phyloP scores from a whole-genome alignment of 2,888 invertebrate species.

The Protodeltote pygarga region DNA sequence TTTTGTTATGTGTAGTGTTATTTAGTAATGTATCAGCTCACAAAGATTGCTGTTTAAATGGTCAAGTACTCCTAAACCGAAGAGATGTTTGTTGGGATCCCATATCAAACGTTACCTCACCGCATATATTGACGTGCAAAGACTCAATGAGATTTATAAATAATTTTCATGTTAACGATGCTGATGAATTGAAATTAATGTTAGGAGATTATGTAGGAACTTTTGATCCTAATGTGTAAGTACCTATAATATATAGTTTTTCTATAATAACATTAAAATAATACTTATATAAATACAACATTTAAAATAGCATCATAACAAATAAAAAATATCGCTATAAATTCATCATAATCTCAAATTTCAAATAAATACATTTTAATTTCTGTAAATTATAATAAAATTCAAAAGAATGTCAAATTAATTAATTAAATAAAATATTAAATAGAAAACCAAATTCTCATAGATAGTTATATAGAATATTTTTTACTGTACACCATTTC shows the following conservation, averaged over 20 bases:
- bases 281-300: not conserved
- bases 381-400: too few species aligned
- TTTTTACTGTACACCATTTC: too few species aligned
- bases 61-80: slow-evolving; percentile 36
- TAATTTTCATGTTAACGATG: slow-evolving; percentile 24
- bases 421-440: too few species aligned
- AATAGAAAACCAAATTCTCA: too few species aligned
- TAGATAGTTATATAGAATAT: too few species aligned
- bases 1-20: not conserved
- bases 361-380: too few species aligned
- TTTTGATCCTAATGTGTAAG: slow-evolving; percentile 49
- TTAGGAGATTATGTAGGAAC: slow-evolving; percentile 23
- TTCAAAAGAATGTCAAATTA: too few species aligned
- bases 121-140: slow-evolving; percentile 45
- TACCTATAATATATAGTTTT: slow-evolving; percentile 3
- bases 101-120: slow-evolving; percentile 40
- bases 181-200: slow-evolving; percentile 24
- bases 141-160: slow-evolving; percentile 16
- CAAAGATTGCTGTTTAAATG: slow-evolving; percentile 49
- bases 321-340: not conserved
- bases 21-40: slow-evolving; percentile 11
- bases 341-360: too few species aligned
- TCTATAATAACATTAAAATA: not conserved
- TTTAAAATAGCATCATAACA: not conserved
- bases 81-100: slow-evolving; percentile 56